These are phyloP conservation scores for Nowickia ferox DNA, from an alignment of 2,888 invertebrate genomes.

Conservation along the genomic window DNA sequence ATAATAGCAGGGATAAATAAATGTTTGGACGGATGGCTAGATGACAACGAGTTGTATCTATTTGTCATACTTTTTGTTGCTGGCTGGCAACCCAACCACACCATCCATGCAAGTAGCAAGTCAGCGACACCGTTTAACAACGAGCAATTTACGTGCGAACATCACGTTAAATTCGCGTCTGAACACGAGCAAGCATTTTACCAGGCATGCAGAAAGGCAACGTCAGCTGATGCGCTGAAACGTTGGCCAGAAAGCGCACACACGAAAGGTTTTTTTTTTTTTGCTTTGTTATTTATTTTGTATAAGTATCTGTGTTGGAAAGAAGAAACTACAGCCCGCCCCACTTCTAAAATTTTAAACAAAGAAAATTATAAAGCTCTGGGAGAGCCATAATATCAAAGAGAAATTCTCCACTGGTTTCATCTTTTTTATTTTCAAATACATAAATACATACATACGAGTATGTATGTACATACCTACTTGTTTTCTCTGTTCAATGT, in stretches of 20 bases:
- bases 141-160: constrained; percentile 69
- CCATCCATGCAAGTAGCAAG: constrained; percentile 47
- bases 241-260: neutral
- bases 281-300: neutral
- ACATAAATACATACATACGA: neutral
- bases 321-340: neutral
- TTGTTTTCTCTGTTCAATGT: constrained; percentile 37
- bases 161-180: constrained; percentile 72
- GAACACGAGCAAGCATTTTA: constrained; percentile 75
- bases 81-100: constrained; percentile 7
- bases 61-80: constrained; percentile 33
- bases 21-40: constrained; percentile 24
- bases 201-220: constrained; percentile 72
- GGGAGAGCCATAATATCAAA: constrained; percentile 16
- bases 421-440: neutral
- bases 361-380: constrained; percentile 18
- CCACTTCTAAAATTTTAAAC: neutral
- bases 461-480: neutral
- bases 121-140: constrained; percentile 68
- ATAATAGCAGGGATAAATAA: neutral
- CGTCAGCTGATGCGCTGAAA: constrained; percentile 9
- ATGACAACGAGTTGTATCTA: constrained; percentile 32
- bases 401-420: constrained; percentile 22
- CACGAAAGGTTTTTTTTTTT: neutral
- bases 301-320: neutral